Evolutionary conservation across 2,888 invertebrate genomes (phyloP).

Genomic region (Harpalus rufipes): DNA sequence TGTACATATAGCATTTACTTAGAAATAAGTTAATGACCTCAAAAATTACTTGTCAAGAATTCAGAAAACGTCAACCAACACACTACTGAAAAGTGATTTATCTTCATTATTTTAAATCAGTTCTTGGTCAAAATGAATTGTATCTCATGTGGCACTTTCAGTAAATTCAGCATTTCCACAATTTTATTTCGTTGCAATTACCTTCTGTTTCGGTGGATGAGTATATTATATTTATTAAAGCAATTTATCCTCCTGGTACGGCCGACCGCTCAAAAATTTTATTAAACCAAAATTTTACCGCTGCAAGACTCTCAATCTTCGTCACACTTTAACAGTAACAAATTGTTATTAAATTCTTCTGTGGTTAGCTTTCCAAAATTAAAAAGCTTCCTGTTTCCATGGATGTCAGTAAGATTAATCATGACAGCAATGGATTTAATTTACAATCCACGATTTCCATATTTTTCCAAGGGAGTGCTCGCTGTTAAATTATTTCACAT

Average conservation of each 20-base stretch:
- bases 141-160: background rate
- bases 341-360: slow-evolving; percentile 45
- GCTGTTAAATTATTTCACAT: slow-evolving; percentile 26
- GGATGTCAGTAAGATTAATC: slow-evolving; percentile 34
- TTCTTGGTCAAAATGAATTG: background rate
- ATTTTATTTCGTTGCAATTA: background rate
- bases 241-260: background rate
- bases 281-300: slow-evolving; percentile 13
- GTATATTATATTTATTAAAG: background rate
- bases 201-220: background rate
- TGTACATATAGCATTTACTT: no score
- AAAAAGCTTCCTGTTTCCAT: slow-evolving; percentile 25
- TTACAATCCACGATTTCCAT: slow-evolving; percentile 26
- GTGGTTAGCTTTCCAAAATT: background rate
- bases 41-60: no score
- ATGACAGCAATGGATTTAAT: slow-evolving; percentile 26
- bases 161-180: background rate
- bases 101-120: background rate
- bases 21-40: no score
- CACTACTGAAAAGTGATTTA: background rate
- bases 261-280: background rate
- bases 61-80: no score
- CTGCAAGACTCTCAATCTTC: background rate
- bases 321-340: slow-evolving; percentile 17
- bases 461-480: slow-evolving; percentile 16